Base-by-base conservation (phyloP, 2,888 invertebrate species). In the Athalia rosae region DNA sequence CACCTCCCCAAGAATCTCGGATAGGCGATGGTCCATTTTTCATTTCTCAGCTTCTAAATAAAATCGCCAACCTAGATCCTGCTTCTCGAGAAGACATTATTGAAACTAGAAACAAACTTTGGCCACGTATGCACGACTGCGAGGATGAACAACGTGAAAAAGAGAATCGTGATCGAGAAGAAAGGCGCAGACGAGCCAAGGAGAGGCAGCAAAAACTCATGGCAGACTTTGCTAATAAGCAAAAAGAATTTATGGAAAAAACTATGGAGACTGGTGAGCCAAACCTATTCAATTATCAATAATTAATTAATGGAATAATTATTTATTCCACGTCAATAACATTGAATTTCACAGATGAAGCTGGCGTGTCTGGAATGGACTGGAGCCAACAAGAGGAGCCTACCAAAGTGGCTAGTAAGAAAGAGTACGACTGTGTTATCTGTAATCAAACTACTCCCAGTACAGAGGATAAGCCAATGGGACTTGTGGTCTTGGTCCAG, bases 341-440 rank as follows among this genome's bases (percentile, higher is more conserved):
- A 15, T 61, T 61, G 61, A 13, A 13, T 61, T 71, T 88, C 91
- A 84, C 87, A 89, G 89, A 91, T 76, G 89, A 90, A 82, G 87
- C 89, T 56, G 87, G 87, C 4, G 86, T 84, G 28, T 87, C 90
- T 80, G 89, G 92, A 82, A 93, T 93, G 93, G 94, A 94, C 83
- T 94, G 94, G 91, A 92, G 92, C 81, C 93, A 92, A 84, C 93
- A 93, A 80, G 89, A 88, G 3, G 91, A 91, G 79, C 87, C 92
- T 13, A 93, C 93, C 82, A 92, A 93, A 83, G 84, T 91, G 66
- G 86, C 91, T 62, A 91, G 91, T 78, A 92, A 92, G 80, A 92
- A 93, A 80, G 96, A 96, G 89, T 98, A 97, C 90, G 96, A 98
- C 90, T 99, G 99, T 91, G 98, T 97, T 80, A 99, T 99, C 84